phyloP scores from a whole-genome alignment of 2,888 invertebrate genomes.

The Drosophila melanosoma region DNA sequence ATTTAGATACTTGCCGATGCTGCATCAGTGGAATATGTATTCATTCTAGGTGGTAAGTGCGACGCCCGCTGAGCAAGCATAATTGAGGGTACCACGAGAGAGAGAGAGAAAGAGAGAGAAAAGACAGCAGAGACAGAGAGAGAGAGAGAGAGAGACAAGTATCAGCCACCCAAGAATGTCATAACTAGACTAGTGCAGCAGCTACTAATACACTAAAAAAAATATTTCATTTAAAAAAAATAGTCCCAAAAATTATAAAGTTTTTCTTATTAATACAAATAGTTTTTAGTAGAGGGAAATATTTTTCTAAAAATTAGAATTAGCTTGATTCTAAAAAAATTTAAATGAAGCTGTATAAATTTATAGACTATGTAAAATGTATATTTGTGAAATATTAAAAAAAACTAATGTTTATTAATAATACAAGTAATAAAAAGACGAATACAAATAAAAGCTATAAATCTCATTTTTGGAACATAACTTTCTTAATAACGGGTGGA shows the following conservation, averaged over 20 bases:
- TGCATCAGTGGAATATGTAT: slow-evolving; percentile 51
- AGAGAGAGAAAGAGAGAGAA: slow-evolving; percentile 7
- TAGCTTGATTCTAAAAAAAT: background rate
- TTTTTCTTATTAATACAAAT: background rate
- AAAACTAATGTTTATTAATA: background rate
- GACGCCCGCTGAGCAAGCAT: slow-evolving; percentile 83
- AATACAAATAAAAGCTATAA: background rate
- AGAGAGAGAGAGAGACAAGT: slow-evolving; percentile 24
- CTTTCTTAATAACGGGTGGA: too few species aligned
- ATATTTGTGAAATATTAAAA: background rate
- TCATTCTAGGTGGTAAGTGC: slow-evolving; percentile 83
- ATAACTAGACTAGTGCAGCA: slow-evolving; percentile 66
- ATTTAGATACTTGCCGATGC: slow-evolving; percentile 56
- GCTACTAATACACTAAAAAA: background rate
- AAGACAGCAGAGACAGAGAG: background rate
- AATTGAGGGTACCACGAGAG: slow-evolving; percentile 66
- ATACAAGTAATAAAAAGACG: background rate
- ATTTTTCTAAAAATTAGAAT: background rate
- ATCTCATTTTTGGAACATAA: too few species aligned
- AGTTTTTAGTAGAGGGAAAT: background rate
- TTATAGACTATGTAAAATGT: background rate
- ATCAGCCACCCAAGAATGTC: slow-evolving; percentile 48
- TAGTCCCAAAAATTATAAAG: background rate
- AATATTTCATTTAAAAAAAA: background rate
- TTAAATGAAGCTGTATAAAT: background rate